Base-by-base conservation (phyloP, 1,140 invertebrate species). In the Diachasmimorpha longicaudata region DNA sequence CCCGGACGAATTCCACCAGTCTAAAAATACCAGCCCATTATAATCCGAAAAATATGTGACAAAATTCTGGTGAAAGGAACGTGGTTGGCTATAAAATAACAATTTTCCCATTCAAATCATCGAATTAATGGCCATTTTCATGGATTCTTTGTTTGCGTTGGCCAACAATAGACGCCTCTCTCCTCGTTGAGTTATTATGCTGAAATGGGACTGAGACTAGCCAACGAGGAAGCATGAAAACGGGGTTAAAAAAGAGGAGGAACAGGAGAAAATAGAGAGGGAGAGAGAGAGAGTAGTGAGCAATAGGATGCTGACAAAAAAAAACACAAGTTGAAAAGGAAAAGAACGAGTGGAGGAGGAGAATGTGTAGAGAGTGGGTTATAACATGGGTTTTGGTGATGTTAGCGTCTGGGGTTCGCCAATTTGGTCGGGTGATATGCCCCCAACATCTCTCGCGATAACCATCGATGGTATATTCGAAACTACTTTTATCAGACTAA, bases 61-160 rank as follows among this genome's bases (percentile, higher is more conserved):
- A 76, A 77, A 79, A 85, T 85, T 85, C 84, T 84, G 83, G 78
- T 79, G 76, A 83, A 78, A 78, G 79, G 81, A 82, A 84, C 76
- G 79, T 76, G 25, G 21, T 71, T 63, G 78, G 80, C 83, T 82
- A 84, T 85, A 85, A 85, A 85, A 85, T 85, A 85, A 85, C 84
- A 84, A 81, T 85, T 42, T 42, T 84, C 80, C 83, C 81, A 85
- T 85, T 85, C 82, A 85, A 83, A 85, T 85, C 83, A 82, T 77
- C 81, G 84, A 85, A 85, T 85, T 85, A 85, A 85, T 84, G 84
- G 84, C 72, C 82, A 81, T 83, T 84, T 84, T 84, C 80, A 79
- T 83, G 80, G 80, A 85, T 85, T 85, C 84, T 85, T 85, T 84
- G 84, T 85, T 85, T 84, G 77, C 79, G 21, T 44, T 63, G 48